phyloP scores from a whole-genome alignment of 2,888 invertebrate species.

The Dastarcus helophoroides region DNA sequence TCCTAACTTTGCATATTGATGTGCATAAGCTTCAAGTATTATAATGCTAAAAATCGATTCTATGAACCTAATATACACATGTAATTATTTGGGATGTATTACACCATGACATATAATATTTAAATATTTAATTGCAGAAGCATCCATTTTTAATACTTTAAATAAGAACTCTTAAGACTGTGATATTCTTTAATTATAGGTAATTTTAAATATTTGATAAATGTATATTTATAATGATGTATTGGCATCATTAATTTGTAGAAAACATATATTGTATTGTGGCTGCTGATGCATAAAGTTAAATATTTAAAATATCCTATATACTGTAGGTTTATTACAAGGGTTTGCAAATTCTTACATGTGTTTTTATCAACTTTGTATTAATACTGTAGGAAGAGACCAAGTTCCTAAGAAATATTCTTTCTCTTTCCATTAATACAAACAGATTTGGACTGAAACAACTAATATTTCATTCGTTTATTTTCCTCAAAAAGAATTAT shows the following conservation, averaged over 20 bases:
- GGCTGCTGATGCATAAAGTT: too few relatives aligned
- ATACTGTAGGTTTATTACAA: background rate
- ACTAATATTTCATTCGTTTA: too few relatives aligned
- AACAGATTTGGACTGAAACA: too few relatives aligned
- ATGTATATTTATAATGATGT: slow-evolving; percentile 23
- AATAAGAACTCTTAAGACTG: slow-evolving; percentile 35
- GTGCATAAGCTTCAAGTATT: slow-evolving; percentile 38
- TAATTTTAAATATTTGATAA: slow-evolving; percentile 27
- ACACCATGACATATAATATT: slow-evolving; percentile 24
- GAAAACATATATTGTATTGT: slow-evolving; percentile 25
- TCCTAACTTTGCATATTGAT: slow-evolving; percentile 35
- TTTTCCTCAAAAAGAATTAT: too few relatives aligned
- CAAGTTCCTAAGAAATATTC: slow-evolving; percentile 33
- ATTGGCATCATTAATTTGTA: slow-evolving; percentile 9
- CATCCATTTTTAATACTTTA: slow-evolving; percentile 27
- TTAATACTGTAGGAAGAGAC: slow-evolving; percentile 26
- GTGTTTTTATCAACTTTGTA: slow-evolving; percentile 2
- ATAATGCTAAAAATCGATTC: slow-evolving; percentile 32
- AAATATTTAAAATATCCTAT: too few relatives aligned
- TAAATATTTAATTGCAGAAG: slow-evolving; percentile 21
- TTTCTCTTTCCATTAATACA: slow-evolving; percentile 8
- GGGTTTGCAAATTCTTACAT: slow-evolving; percentile 3
- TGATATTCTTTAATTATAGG: slow-evolving; percentile 33
- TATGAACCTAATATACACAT: slow-evolving; percentile 31
- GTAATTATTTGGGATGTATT: too few relatives aligned